Evolutionary conservation across 2,797 vertebrate species (phyloP).

Genomic region (Macropodus opercularis): DNA sequence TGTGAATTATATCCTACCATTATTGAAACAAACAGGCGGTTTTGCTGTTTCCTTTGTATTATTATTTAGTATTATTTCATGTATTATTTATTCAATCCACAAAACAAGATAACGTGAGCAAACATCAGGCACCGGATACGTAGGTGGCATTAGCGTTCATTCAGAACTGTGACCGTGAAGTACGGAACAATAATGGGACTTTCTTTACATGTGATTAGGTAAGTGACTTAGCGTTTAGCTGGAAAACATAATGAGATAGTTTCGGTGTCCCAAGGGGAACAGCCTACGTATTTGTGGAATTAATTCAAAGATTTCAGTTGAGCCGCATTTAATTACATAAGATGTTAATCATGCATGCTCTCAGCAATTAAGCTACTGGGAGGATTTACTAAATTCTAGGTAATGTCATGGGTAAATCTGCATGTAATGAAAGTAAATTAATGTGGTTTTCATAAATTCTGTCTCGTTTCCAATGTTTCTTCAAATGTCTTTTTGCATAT

Average conservation of each 20-base stretch:
- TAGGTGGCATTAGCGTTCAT: not conserved
- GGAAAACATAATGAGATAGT: constrained; percentile 43
- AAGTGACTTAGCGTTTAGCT: constrained; percentile 27
- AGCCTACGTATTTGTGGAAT: constrained; percentile 29
- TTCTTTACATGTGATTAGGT: constrained; percentile 14
- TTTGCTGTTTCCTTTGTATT: not conserved
- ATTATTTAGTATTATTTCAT: too few relatives aligned
- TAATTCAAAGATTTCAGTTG: constrained; percentile 16
- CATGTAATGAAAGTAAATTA: constrained; percentile 44
- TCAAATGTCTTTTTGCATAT: constrained; percentile 1
- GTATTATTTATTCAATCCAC: not conserved
- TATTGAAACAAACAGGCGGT: not conserved
- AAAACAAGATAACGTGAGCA: not conserved
- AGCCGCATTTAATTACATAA: constrained; percentile 52
- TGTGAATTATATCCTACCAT: not conserved
- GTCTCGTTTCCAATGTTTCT: constrained; percentile 25
- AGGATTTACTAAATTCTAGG: constrained; percentile 10
- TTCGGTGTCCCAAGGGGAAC: constrained; percentile 25
- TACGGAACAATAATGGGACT: constrained; percentile 16
- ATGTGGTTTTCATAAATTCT: constrained; percentile 19
- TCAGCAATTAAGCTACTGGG: constrained; percentile 31
- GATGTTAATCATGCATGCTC: constrained; percentile 52
- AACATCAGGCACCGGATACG: not conserved
- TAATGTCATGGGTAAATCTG: constrained; percentile 41
- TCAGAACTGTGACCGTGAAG: not conserved